Percentiles rank a stretch among this genome's conserved stretches.
Evolutionary conservation across 1,140 invertebrate genomes (phyloP).

Genomic region (Drosophila prosaltans): DNA sequence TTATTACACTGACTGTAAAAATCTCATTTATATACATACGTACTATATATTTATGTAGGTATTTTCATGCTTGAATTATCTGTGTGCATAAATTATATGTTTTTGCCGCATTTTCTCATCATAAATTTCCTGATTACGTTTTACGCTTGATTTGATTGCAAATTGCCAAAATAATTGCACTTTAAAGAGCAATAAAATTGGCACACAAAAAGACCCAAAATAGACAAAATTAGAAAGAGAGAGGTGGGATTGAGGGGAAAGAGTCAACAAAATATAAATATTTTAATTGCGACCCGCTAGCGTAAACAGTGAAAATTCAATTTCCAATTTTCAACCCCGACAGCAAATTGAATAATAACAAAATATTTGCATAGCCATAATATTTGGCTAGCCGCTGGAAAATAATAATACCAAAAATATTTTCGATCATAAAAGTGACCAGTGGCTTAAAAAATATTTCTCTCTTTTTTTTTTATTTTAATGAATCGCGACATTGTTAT

Average conservation of each 20-base stretch:
- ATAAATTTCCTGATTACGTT: constrained; percentile 46
- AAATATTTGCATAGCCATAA: constrained; percentile 69
- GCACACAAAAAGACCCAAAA: neutral
- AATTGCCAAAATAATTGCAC: constrained; percentile 49
- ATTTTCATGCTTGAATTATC: constrained; percentile 29
- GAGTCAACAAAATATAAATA: constrained; percentile 43
- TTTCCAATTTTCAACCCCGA: constrained; percentile 20
- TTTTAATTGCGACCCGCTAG: constrained; percentile 60
- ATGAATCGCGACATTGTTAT: constrained; percentile 28
- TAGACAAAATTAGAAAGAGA: too few relatives aligned
- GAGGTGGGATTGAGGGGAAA: neutral
- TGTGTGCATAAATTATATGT: constrained; percentile 43
- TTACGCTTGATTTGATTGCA: constrained; percentile 61
- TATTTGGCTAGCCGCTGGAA: constrained; percentile 49
- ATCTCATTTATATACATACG: neutral
- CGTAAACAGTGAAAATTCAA: constrained; percentile 36
- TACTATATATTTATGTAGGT: neutral
- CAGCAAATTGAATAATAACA: constrained; percentile 57
- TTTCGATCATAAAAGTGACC: neutral
- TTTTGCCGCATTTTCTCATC: constrained; percentile 42
- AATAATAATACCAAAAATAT: constrained; percentile 37
- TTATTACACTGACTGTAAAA: neutral
- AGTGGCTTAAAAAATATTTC: too few relatives aligned
- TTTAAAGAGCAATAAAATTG: constrained; percentile 64
- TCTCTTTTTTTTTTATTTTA: constrained; percentile 24